These are phyloP conservation scores for Myotis pilosus DNA, from an alignment of 2,797 vertebrate species.

Conservation along the genomic window DNA sequence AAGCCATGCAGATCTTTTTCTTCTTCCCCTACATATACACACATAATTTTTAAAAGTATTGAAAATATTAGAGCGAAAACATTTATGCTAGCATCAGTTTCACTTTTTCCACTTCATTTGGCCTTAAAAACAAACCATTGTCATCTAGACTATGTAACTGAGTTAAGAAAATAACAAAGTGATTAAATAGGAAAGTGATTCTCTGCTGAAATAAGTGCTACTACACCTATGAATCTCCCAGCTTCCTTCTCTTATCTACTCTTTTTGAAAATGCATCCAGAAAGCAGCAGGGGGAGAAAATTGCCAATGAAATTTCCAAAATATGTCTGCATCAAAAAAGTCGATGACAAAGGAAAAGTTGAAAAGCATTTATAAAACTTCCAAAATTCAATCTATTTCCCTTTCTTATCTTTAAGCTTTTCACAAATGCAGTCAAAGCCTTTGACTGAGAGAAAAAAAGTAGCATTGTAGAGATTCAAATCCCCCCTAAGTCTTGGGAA, in stretches of 20 bases:
- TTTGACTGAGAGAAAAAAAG: slow-evolving; percentile 64
- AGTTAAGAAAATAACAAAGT: slow-evolving; percentile 67
- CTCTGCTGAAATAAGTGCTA: slow-evolving; percentile 28
- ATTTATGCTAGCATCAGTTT: slow-evolving; percentile 21
- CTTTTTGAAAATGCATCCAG: slow-evolving; percentile 63
- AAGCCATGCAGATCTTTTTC: neutral
- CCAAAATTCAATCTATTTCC: slow-evolving; percentile 35
- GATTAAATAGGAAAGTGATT: slow-evolving; percentile 56
- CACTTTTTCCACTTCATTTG: slow-evolving; percentile 17
- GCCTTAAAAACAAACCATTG: slow-evolving; percentile 48
- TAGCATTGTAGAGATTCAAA: slow-evolving; percentile 63
- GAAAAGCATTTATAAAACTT: slow-evolving; percentile 61
- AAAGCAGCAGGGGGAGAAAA: slow-evolving; percentile 70
- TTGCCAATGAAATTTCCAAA: slow-evolving; percentile 63
- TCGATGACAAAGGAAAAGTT: slow-evolving; percentile 61
- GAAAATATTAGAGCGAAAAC: neutral
- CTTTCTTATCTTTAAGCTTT: slow-evolving; percentile 55
- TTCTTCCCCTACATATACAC: neutral
- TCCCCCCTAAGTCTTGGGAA: slow-evolving; percentile 56
- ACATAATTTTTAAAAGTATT: neutral
- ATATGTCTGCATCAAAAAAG: slow-evolving; percentile 66
- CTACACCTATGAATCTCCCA: neutral
- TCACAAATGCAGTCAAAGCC: slow-evolving; percentile 65
- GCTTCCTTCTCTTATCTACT: neutral
- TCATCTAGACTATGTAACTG: neutral